phyloP scores from a whole-genome alignment of 92 coral and sea anemone genomes.

The Nematostella vectensis region DNA sequence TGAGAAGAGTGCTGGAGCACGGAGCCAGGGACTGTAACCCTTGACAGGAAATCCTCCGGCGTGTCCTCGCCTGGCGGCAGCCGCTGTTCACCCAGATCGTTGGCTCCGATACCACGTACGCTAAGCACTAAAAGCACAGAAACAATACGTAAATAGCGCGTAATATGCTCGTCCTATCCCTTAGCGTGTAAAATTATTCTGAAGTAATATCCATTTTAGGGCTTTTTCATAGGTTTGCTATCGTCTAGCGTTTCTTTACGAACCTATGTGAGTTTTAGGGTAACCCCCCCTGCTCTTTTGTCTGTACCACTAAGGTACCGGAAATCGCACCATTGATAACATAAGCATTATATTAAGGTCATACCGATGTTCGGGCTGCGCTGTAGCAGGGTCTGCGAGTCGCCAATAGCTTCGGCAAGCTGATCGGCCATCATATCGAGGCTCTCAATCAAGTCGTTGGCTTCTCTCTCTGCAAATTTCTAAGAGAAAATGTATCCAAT shows the following conservation, averaged over 20 bases:
- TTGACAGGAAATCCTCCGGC: slow-evolving; percentile 22
- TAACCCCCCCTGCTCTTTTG: no score
- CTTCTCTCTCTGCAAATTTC: slow-evolving; percentile 35
- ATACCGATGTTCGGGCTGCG: slow-evolving; percentile 43
- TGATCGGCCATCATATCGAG: slow-evolving; percentile 40
- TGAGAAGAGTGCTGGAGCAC: slow-evolving; percentile 21
- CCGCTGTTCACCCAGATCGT: slow-evolving; percentile 31
- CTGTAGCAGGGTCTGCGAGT: slow-evolving; percentile 11
- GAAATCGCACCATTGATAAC: no score
- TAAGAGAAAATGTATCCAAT: slow-evolving; percentile 9
- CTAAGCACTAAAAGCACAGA: slow-evolving; percentile 25
- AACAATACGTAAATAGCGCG: background rate
- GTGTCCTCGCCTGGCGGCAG: slow-evolving; percentile 21
- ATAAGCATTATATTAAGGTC: background rate
- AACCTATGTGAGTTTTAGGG: no score
- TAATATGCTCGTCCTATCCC: no score
- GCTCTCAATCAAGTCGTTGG: slow-evolving; percentile 43
- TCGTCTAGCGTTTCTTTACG: no score
- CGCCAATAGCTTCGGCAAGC: slow-evolving; percentile 30
- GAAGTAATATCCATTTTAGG: no score
- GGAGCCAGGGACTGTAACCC: slow-evolving; percentile 39
- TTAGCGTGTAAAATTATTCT: background rate
- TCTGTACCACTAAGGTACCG: no score
- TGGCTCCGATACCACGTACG: slow-evolving; percentile 29
- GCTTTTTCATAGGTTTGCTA: no score